Conservation (phyloP, 2,797 vertebrate species). For the Meriones psammophilus region DNA sequence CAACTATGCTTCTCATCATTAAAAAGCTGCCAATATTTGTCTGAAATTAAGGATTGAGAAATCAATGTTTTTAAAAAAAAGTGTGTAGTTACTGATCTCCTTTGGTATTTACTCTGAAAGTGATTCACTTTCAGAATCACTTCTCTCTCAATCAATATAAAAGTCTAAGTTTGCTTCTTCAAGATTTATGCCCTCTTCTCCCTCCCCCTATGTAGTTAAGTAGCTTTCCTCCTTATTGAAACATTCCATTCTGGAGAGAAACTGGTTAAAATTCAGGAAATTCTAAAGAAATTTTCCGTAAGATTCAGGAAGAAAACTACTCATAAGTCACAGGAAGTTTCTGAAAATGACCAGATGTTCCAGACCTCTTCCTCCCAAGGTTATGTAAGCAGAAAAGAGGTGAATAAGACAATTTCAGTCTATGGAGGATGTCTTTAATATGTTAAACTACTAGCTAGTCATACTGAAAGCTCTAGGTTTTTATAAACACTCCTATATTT, state of each 20-base stretch:
- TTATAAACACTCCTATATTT: not conserved
- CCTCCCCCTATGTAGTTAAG: too few species aligned
- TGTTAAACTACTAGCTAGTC: not conserved
- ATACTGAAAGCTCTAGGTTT: not conserved
- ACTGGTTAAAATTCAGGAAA: not conserved
- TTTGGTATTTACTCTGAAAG: slow-evolving; percentile 50
- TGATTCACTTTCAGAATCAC: slow-evolving; percentile 47
- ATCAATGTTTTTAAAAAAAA: slow-evolving; percentile 74
- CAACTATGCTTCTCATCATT: slow-evolving; percentile 46
- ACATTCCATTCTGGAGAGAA: not conserved
- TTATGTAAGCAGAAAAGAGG: not conserved
- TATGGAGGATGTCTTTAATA: not conserved
- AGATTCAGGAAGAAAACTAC: not conserved
- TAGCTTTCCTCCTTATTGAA: not conserved
- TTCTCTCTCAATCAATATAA: slow-evolving; percentile 58
- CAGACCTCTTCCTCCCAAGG: not conserved
- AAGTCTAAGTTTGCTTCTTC: slow-evolving; percentile 28
- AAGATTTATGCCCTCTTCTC: not conserved
- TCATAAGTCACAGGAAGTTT: not conserved
- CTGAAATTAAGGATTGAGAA: slow-evolving; percentile 78
- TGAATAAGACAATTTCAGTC: not conserved
- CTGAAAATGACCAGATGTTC: not conserved
- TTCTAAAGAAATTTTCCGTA: not conserved
- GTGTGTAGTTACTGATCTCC: slow-evolving; percentile 35
- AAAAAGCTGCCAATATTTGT: slow-evolving; percentile 74